Percentiles rank a stretch among this genome's conserved stretches.
Evolutionary conservation across 2,797 vertebrate species (phyloP).

Genomic region (Lepilemur ruficaudatus): DNA sequence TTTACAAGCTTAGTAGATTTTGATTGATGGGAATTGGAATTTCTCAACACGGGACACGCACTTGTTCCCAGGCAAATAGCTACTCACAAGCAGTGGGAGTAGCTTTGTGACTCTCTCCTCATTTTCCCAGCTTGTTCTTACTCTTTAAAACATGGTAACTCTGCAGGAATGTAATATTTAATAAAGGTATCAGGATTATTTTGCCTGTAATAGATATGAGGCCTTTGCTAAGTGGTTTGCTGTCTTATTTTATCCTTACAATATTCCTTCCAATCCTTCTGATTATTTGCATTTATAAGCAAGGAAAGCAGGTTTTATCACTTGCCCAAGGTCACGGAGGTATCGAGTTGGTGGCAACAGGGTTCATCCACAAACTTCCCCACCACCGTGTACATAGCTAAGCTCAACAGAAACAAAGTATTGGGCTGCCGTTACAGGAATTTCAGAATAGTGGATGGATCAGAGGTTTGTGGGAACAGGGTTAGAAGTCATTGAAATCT

Average conservation of each 20-base stretch:
- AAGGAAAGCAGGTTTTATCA: background rate
- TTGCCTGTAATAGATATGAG: background rate
- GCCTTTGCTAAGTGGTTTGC: background rate
- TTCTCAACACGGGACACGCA: background rate
- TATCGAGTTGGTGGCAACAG: background rate
- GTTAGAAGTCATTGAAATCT: background rate
- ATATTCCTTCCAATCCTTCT: background rate
- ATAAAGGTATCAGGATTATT: background rate
- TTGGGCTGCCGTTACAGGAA: background rate
- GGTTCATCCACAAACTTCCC: background rate
- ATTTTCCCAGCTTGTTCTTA: background rate
- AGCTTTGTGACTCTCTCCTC: background rate
- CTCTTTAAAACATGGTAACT: background rate
- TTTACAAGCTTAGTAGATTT: constrained; percentile 5
- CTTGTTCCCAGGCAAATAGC: background rate
- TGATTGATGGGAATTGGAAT: background rate
- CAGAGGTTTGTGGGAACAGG: background rate
- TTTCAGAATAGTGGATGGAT: background rate
- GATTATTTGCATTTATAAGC: background rate
- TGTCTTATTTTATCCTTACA: background rate
- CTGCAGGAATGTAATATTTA: background rate
- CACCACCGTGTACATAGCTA: background rate
- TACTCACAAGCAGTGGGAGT: background rate
- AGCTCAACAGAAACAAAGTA: background rate
- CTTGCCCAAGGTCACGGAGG: background rate